These are phyloP conservation scores for Parazoanthus swiftii DNA, from an alignment of 92 coral and sea anemone genomes.

Conservation along the genomic window DNA sequence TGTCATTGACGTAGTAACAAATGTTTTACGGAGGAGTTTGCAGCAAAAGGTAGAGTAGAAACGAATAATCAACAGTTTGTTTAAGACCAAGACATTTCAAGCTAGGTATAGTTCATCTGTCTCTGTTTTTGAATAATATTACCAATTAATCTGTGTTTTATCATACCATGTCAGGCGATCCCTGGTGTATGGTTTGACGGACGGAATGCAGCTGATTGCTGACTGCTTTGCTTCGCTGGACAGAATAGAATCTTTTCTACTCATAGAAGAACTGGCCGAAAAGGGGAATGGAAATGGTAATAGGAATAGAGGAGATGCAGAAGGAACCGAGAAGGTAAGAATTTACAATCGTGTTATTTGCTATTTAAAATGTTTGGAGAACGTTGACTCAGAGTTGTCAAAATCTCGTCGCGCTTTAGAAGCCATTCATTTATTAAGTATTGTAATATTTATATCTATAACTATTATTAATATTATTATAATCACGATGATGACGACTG, in stretches of 20 bases:
- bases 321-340: slow-evolving; percentile 30
- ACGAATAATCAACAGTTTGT: background rate
- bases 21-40: background rate
- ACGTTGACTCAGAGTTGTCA: too few species aligned
- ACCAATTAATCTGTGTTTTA: background rate
- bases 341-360: background rate
- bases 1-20: background rate
- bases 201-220: slow-evolving; percentile 91
- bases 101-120: background rate
- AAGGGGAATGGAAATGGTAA: slow-evolving; percentile 10
- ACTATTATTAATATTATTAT: too few species aligned
- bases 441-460: too few species aligned
- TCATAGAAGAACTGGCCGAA: slow-evolving; percentile 76
- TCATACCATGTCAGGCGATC: slow-evolving; percentile 48
- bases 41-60: background rate
- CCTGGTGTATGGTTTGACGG: slow-evolving; percentile 84
- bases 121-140: background rate
- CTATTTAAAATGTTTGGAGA: too few species aligned
- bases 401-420: background rate
- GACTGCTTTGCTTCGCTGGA: slow-evolving; percentile 92
- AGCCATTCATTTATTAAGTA: too few species aligned
- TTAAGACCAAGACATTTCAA: background rate
- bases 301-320: slow-evolving; percentile 8
- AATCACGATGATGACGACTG: background rate
- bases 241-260: slow-evolving; percentile 76